phyloP scores from a whole-genome alignment of 2,113 vertebrate genomes.

The Canis aureus region DNA sequence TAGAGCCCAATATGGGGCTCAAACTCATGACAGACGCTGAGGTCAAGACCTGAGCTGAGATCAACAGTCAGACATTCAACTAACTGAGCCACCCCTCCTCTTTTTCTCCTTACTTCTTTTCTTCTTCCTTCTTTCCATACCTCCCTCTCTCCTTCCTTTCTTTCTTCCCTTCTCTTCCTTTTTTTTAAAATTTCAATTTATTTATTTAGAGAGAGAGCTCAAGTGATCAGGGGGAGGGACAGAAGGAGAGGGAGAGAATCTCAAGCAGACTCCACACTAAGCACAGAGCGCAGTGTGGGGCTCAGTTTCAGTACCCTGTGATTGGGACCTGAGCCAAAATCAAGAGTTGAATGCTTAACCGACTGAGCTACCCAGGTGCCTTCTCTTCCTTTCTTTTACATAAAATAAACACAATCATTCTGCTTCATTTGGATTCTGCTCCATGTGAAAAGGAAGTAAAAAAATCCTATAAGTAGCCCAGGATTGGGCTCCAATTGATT shows the following conservation, averaged over 20 bases:
- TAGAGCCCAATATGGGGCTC: not conserved
- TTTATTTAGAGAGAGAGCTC: not conserved
- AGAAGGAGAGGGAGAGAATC: not conserved
- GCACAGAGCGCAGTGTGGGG: not conserved
- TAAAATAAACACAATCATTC: not conserved
- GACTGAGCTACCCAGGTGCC: not conserved
- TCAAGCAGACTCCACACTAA: not conserved
- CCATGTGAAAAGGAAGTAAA: slow-evolving; percentile 78
- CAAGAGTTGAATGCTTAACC: not conserved
- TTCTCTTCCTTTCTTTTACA: not conserved
- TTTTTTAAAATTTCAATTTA: not conserved
- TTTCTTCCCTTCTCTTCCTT: not conserved
- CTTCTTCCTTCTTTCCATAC: not conserved
- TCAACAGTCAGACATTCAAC: not conserved
- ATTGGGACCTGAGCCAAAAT: not conserved
- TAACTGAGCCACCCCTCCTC: not conserved
- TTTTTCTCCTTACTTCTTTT: not conserved
- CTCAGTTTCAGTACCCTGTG: not conserved
- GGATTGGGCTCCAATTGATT: slow-evolving; percentile 63
- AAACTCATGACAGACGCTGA: not conserved
- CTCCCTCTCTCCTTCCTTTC: not conserved
- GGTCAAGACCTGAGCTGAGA: not conserved
- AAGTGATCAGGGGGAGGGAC: not conserved
- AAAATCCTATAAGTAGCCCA: slow-evolving; percentile 60
- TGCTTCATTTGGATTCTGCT: slow-evolving; percentile 8